These are phyloP conservation scores for Acanthopleura granulata DNA, from an alignment of 2,888 invertebrate species.

Conservation along the genomic window DNA sequence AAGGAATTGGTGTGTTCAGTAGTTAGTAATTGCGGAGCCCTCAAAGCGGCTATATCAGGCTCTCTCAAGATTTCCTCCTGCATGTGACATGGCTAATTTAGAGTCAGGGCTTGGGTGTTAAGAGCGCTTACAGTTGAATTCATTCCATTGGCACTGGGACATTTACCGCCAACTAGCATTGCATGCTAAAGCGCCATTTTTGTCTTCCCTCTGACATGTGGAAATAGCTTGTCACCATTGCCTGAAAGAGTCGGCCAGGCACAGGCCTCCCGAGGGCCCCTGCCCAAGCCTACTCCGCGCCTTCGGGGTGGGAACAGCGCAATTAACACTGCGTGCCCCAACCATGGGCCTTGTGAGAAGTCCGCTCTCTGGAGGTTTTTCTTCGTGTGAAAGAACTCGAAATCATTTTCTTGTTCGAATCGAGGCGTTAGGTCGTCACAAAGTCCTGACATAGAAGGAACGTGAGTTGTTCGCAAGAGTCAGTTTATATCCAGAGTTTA, in stretches of 20 bases:
- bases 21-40: not conserved
- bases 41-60: not conserved
- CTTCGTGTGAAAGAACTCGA: constrained; percentile 20
- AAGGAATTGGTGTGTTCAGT: constrained; percentile 7
- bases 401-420: constrained; percentile 8
- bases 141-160: constrained; percentile 14
- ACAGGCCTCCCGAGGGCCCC: not conserved
- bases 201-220: constrained; percentile 18
- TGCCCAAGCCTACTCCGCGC: not conserved
- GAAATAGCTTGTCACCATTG: constrained; percentile 18
- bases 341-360: constrained; percentile 12
- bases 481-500: not conserved
- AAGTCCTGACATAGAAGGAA: not conserved
- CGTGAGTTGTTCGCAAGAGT: not conserved
- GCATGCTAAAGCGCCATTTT: constrained; percentile 20
- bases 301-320: constrained; percentile 15
- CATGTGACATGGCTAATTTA: constrained; percentile 18
- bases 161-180: constrained; percentile 9
- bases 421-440: constrained; percentile 15
- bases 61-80: not conserved
- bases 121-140: constrained; percentile 18
- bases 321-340: constrained; percentile 18
- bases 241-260: constrained; percentile 9
- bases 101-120: constrained; percentile 8
- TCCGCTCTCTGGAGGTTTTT: constrained; percentile 6